Evolutionary conservation across 2,888 invertebrate genomes (phyloP), one percentile per base, ranked within the genome.

Genomic region (Eretmocerus hayati): DNA sequence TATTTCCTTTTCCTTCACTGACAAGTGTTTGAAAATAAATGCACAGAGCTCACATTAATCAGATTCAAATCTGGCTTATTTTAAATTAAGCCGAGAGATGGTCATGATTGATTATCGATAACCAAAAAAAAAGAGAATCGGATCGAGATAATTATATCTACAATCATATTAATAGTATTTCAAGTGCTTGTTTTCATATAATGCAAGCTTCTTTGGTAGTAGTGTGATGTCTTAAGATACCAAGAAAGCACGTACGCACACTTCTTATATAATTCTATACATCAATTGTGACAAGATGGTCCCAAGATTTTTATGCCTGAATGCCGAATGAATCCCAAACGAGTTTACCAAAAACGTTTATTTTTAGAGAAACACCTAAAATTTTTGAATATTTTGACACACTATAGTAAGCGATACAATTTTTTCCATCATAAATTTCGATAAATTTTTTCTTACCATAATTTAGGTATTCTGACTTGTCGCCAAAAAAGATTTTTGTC

Each of bases 171-270:
- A 32, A 32, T 32, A 19, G n/a, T 50, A 45, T 42, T 22, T 47
- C 48, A n/a, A n/a, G n/a, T n/a, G n/a, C 43, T 50, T 48, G 46
- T 50, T 42, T 46, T 26, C 26, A 26, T 26, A 26, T 26, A 26
- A 9, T 48, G 47, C 44, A 47, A 52, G 44, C 48, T 66, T 71
- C 71, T 71, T 71, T 71, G 70, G 71, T 71, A 69, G 67, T 64
- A 65, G 63, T 65, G 64, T 65, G 65, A 66, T 65, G 65, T 61
- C 60, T 65, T 60, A 58, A 58, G 61, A 61, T 60, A 66, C 64
- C 64, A 62, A 62, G 57, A 60, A 64, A 59, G 59, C 62, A 59
- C 54, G 48, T 53, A 43, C 57, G 56, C 35, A 56, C 45, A 56
- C 54, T 39, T 33, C 2, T 15, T 40, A 23, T 39, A 20, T 39